Evolutionary conservation across 2,888 invertebrate species (phyloP).

Genomic region (Drosophila vallismaia): DNA sequence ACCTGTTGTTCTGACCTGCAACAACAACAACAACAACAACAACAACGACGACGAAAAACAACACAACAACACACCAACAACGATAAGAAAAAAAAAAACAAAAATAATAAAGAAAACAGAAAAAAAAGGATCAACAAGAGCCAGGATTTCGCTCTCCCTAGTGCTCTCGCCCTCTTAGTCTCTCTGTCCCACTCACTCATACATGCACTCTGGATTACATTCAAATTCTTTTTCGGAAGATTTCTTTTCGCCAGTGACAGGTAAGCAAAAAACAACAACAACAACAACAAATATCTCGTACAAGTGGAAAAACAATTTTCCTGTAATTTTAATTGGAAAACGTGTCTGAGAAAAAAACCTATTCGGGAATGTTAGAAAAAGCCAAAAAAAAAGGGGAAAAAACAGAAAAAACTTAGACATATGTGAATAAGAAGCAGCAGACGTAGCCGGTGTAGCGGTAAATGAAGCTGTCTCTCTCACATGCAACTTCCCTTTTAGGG

Average conservation of each 20-base stretch:
- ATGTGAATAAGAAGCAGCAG: conserved; percentile 10
- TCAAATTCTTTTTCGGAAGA: background rate
- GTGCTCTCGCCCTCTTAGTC: background rate
- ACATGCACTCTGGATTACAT: conserved; percentile 20
- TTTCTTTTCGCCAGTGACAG: conserved; percentile 1
- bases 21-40: conserved; percentile 10
- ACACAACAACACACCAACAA: background rate
- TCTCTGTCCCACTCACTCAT: background rate
- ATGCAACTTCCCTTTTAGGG: too few species aligned
- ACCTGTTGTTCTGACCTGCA: conserved; percentile 32
- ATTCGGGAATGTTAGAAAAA: background rate
- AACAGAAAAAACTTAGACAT: conserved; percentile 8
- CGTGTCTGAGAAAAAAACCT: conserved; percentile 29
- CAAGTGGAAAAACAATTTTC: conserved; percentile 23
- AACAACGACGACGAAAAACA: conserved; percentile 2
- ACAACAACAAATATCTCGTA: conserved; percentile 10
- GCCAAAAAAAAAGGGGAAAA: background rate
- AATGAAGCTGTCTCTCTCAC: conserved; percentile 10
- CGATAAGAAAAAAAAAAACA: conserved; percentile 7
- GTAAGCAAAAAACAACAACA: conserved; percentile 2
- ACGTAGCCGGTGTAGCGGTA: conserved; percentile 17
- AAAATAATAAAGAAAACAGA: conserved; percentile 7
- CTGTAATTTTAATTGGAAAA: conserved; percentile 39
- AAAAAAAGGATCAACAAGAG: conserved; percentile 12
- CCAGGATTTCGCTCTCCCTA: conserved; percentile 19